Percentiles rank a stretch among this genome's conserved stretches.
Conservation (phyloP, 2,888 invertebrate species). For the Synanthedon formicaeformis region DNA sequence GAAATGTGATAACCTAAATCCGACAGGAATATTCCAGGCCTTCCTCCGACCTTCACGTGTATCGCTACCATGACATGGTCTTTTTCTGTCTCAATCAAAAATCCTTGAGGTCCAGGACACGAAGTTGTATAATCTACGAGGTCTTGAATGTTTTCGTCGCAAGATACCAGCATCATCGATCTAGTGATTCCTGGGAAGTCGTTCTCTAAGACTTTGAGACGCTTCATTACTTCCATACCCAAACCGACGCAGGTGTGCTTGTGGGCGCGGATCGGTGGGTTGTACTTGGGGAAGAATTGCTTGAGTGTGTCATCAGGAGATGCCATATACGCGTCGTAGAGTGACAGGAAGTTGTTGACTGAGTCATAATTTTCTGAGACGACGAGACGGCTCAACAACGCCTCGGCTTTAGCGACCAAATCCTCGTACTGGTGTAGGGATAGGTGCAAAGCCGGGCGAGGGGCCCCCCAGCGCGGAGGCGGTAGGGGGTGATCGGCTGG, state of each 20-base stretch:
- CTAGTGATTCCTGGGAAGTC: conserved; percentile 78
- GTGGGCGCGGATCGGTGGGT: conserved; percentile 83
- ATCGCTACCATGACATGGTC: conserved; percentile 89
- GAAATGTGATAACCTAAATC: conserved; percentile 94
- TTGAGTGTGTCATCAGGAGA: conserved; percentile 76
- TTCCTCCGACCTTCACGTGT: conserved; percentile 78
- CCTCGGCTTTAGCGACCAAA: conserved; percentile 84
- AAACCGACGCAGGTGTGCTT: conserved; percentile 93
- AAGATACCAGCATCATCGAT: conserved; percentile 82
- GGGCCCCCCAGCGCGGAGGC: conserved; percentile 58
- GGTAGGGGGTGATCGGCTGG: conserved; percentile 63
- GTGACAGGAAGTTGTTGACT: conserved; percentile 83
- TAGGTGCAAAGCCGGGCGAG: conserved; percentile 76
- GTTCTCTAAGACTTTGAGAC: conserved; percentile 71
- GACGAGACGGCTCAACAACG: conserved; percentile 84
- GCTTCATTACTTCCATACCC: conserved; percentile 84
- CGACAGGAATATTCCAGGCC: conserved; percentile 82
- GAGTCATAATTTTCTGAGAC: conserved; percentile 92
- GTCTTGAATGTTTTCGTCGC: conserved; percentile 85
- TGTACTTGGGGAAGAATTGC: conserved; percentile 85
- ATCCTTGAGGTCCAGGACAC: conserved; percentile 70
- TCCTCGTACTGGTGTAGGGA: conserved; percentile 84
- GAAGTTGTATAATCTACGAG: conserved; percentile 73
- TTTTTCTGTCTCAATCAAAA: conserved; percentile 80
- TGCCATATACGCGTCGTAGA: conserved; percentile 76